A percentile compares a stretch with the other conserved stretches of the same genome.
These are phyloP conservation scores for Otolemur crassicaudatus DNA, from an alignment of 2,797 vertebrate species.

Conservation along the genomic window DNA sequence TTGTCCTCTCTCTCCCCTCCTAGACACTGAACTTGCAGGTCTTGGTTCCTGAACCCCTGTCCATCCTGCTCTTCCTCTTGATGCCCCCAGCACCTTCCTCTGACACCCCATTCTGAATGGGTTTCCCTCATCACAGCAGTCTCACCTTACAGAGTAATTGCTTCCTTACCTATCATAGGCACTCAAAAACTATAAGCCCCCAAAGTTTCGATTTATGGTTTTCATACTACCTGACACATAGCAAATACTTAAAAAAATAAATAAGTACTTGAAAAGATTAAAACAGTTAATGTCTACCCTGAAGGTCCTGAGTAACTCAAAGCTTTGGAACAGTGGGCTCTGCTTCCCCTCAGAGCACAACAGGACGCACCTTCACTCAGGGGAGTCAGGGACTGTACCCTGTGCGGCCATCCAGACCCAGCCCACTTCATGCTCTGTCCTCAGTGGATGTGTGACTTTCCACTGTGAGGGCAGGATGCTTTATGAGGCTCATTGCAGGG, in stretches of 20 bases:
- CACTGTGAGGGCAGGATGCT: background rate
- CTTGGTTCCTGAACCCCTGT: background rate
- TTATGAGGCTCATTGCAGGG: background rate
- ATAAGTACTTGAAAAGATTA: background rate
- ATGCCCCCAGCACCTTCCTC: background rate
- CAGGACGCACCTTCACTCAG: accelerated
- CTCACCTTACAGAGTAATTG: background rate
- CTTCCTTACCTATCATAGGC: background rate
- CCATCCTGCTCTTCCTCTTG: background rate
- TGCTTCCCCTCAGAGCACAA: background rate
- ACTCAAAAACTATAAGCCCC: background rate
- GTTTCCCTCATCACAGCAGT: background rate
- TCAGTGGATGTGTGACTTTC: background rate
- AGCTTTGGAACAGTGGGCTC: background rate
- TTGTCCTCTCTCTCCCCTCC: background rate
- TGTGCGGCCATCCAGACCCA: accelerated
- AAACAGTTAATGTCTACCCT: background rate
- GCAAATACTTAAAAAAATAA: background rate
- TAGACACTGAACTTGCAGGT: background rate
- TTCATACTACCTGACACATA: background rate
- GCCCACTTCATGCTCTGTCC: background rate
- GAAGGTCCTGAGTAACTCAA: background rate
- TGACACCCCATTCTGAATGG: background rate
- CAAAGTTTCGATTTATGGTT: background rate
- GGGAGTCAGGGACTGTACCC: background rate